phyloP scores from a whole-genome alignment of 2,113 vertebrate genomes.

The Progne subis region DNA sequence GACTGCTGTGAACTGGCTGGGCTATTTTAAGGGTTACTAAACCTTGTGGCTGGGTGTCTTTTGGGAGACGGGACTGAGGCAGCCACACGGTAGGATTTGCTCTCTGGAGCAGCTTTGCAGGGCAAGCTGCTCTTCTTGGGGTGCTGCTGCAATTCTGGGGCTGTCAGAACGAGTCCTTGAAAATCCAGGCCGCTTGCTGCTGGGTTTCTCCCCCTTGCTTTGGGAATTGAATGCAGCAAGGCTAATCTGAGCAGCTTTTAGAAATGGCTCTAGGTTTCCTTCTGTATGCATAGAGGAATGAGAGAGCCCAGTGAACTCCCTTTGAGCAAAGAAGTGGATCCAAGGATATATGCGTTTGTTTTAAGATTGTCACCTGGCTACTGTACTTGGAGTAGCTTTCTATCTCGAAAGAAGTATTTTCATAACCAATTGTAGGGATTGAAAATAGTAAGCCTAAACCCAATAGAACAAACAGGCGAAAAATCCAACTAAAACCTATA shows the following conservation, averaged over 20 bases:
- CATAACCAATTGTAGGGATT: not conserved
- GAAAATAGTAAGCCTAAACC: not conserved
- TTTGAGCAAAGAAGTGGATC: not conserved
- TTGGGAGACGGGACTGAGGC: not conserved
- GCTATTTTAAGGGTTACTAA: slow-evolving; percentile 68
- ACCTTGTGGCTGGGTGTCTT: slow-evolving; percentile 38
- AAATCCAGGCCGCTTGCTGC: not conserved
- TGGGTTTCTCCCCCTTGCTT: not conserved
- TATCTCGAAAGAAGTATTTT: not conserved
- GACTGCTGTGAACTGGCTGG: slow-evolving; percentile 21
- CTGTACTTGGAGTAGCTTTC: not conserved
- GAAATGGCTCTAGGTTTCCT: not conserved
- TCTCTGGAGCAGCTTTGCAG: not conserved
- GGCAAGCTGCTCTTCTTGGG: not conserved
- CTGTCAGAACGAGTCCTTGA: rapidly evolving
- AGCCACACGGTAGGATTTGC: slow-evolving; percentile 28
- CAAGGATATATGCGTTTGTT: not conserved
- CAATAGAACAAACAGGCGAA: not conserved
- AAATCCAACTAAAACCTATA: not conserved
- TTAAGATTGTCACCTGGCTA: not conserved
- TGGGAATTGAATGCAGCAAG: not conserved
- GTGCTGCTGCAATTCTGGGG: not conserved
- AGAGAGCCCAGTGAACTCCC: not conserved
- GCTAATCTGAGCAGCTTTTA: not conserved
- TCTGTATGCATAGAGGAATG: rapidly evolving